A percentile compares a stretch with the other conserved stretches of the same genome.
Conservation (phyloP, 2,888 invertebrate genomes). For the Caenorhabditis virilis region DNA sequence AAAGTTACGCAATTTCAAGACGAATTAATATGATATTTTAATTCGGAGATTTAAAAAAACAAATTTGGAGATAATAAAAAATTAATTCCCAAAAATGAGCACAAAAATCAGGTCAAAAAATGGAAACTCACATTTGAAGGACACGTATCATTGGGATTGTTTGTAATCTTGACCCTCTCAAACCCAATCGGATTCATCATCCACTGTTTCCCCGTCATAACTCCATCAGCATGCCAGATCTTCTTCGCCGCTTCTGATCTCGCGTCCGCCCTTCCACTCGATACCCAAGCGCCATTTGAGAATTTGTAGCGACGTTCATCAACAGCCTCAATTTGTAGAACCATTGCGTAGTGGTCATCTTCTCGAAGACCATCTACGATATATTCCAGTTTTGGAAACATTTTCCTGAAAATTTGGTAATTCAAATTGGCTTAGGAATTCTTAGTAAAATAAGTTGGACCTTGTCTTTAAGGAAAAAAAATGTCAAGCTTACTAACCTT, state of each 20-base stretch:
- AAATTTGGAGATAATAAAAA: no score
- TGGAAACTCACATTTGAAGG: constrained; percentile 41
- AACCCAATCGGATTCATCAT: constrained; percentile 50
- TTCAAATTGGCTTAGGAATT: not conserved
- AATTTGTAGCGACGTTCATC: constrained; percentile 60
- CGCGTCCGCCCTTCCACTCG: constrained; percentile 52
- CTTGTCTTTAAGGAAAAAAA: no score
- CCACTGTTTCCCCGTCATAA: constrained; percentile 43
- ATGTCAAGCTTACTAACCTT: no score
- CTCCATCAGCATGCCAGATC: constrained; percentile 39
- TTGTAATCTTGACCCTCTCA: constrained; percentile 62
- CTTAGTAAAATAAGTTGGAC: not conserved
- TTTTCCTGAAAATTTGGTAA: constrained; percentile 83
- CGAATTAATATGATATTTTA: no score
- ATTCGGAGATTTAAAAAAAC: no score
- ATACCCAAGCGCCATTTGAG: constrained; percentile 52
- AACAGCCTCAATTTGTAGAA: constrained; percentile 77
- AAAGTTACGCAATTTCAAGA: no score
- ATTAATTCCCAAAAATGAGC: no score
- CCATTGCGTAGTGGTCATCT: constrained; percentile 81
- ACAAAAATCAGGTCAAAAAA: no score
- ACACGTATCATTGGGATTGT: constrained; percentile 40
- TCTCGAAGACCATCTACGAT: constrained; percentile 81
- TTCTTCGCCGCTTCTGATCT: constrained; percentile 24
- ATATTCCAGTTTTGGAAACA: constrained; percentile 87